Evolutionary conservation across 2,888 invertebrate genomes (phyloP), one percentile per base, ranked within the genome.

Genomic region (Diogma glabrata): DNA sequence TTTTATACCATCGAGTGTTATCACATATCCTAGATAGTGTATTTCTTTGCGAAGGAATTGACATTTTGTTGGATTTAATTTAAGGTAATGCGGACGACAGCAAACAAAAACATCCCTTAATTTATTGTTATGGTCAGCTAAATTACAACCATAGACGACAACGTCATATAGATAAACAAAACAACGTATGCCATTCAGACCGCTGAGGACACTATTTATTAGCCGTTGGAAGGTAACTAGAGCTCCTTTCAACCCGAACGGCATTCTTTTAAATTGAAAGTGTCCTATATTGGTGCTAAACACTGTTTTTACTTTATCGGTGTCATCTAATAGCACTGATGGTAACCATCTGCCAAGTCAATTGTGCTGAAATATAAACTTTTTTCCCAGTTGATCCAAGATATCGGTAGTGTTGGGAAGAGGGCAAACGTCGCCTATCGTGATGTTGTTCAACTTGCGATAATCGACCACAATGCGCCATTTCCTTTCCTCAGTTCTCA

Each of bases 381-480:
- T 33, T 33, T n/a, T n/a, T 33, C 33, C 33, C 6, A 33, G 33
- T 33, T 33, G 33, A 33, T 33, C 33, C 33, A 33, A 10, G 14
- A 33, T 33, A 33, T 33, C 33, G 4, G 33, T 33, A 10, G 14
- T 33, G n/a, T 33, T 36, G 4, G 33, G 6, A 33, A 33, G 33
- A 33, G 9, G 33, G 14, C 12, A 33, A 33, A 12, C 14, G 33
- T 33, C 6, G 33, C 33, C 33, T 4, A 33, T 33, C 33, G 51
- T 38, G 24, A 51, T 38, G 14, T 51, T 46, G 49, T 51, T 55
- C 12, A 49, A 26, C 9, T 52, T 54, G 12, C 38, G 24, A 24
- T 54, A 50, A 22, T 52, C 50, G 16, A 51, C n/a, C 3, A 51
- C 52, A n/a, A 57, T 40, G 14, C 47, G 47, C 51, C 53, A 52